Base-by-base conservation (phyloP, 2,113 vertebrate species). In the Riparia riparia region DNA sequence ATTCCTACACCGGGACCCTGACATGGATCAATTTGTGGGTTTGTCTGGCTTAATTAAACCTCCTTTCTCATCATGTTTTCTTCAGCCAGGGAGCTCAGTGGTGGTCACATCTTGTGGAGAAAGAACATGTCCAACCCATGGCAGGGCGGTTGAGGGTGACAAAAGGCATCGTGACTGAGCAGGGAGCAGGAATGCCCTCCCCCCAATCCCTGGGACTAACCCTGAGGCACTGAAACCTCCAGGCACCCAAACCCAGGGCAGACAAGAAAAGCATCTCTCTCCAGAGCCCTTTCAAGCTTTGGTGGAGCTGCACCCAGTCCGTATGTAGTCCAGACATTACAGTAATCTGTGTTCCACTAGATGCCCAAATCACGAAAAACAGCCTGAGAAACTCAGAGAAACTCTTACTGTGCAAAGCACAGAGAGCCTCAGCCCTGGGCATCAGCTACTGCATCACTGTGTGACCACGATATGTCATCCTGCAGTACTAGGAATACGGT, bases 81-180 rank as follows among this genome's bases (percentile, higher is more conserved):
- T 89, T 89, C 79, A 80, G 1, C 5, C 1, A 0, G 7, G 4
- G 39, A 86, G 16, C 16, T 58, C 71, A 47, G 29, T 39, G 34
- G 41, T 56, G 31, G 71, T 17, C 64, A 66, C 19, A 51, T 25
- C 44, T 82, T 22, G 11, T 47, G 24, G 17, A 66, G 47, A 73
- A 73, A 65, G 16, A 57, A 28, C 49, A 37, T 28, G 19, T 57
- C 37, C 53, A 91, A 17, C 25, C 13, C 24, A 44, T 1, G 1
- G 7, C 26, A 56, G 45, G 39, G 17, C 39, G 51, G 41, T 45
- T 68, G 56, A 86, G 41, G 8, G 20, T 86, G 31, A 74, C 29
- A 90, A 68, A 29, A 0, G 1, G 10, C 51, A 60, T 22, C 0
- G 0, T 57, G 71, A 58, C 34, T 31, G 37, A 82, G 4, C 34